Conservation (phyloP, 2,113 vertebrate species). For the Ictalurus furcatus region DNA sequence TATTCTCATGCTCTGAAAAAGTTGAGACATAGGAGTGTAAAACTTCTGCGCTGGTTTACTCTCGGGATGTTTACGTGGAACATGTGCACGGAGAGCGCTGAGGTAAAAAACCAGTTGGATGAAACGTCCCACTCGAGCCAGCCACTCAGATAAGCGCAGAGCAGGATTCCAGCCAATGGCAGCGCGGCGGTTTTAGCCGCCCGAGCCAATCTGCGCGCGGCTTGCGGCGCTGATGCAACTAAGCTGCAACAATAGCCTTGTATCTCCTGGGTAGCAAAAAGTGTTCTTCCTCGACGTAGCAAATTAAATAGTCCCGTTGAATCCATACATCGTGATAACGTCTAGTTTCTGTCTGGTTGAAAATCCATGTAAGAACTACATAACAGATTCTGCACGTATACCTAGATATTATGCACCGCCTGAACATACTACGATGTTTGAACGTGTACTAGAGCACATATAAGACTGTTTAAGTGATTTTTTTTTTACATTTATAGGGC, state of each 20-base stretch:
- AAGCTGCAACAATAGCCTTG: constrained; percentile 71
- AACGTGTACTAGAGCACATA: not conserved
- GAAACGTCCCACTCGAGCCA: constrained; percentile 57
- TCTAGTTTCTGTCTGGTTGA: not conserved
- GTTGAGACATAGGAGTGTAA: constrained; percentile 16
- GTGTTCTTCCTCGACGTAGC: constrained; percentile 62
- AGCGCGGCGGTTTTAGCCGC: constrained; percentile 16
- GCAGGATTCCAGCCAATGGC: constrained; percentile 63
- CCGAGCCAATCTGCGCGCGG: constrained; percentile 66
- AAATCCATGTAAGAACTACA: not conserved
- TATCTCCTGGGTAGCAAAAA: constrained; percentile 64
- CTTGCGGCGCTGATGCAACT: constrained; percentile 77
- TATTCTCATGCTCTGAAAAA: constrained; percentile 18
- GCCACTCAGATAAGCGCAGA: constrained; percentile 67
- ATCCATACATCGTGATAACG: constrained; percentile 35
- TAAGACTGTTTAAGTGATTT: not conserved
- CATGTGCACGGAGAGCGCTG: constrained; percentile 74
- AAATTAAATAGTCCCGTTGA: constrained; percentile 61
- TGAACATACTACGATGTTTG: not conserved
- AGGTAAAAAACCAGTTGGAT: constrained; percentile 50
- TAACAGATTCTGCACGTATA: not conserved
- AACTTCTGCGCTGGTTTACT: constrained; percentile 50
- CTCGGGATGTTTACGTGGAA: constrained; percentile 76
- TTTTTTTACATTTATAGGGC: not conserved
- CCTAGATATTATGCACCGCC: too few relatives aligned